Conservation (phyloP, 2,113 vertebrate genomes). For the Tupaia tana region DNA sequence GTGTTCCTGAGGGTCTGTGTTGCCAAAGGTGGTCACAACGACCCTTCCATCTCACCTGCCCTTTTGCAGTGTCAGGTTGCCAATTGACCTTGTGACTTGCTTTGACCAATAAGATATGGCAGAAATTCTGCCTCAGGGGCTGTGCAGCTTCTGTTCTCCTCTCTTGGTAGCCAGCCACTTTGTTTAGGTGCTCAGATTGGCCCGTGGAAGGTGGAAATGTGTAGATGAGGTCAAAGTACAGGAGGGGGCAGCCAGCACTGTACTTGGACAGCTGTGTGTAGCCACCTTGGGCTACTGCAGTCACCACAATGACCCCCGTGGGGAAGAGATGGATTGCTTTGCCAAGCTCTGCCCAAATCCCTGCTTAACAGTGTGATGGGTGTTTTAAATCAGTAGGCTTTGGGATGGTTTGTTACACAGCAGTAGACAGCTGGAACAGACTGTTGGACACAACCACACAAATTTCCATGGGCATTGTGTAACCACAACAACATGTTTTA, state of each 20-base stretch:
- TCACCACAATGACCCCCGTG: too few relatives aligned
- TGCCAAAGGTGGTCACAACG: too few relatives aligned
- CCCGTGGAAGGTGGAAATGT: fast-evolving
- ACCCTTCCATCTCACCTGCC: too few relatives aligned
- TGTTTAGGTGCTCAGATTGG: background rate
- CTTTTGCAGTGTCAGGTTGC: background rate
- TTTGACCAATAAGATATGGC: background rate
- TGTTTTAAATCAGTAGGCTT: background rate
- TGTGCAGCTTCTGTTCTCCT: background rate
- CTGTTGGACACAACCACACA: background rate
- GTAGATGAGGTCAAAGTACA: background rate
- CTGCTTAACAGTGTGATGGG: background rate
- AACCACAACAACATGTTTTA: background rate
- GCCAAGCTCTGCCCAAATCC: background rate
- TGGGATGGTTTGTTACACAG: background rate
- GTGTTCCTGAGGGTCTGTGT: background rate
- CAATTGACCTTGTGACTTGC: background rate
- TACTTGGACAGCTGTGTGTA: fast-evolving
- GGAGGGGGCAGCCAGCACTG: background rate
- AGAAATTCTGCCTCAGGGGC: background rate
- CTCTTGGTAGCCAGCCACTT: background rate
- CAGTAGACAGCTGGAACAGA: background rate
- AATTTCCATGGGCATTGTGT: background rate
- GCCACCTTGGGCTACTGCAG: background rate
- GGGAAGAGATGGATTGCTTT: background rate